phyloP scores from a whole-genome alignment of 2,113 vertebrate species.

The Ceyx margarethae region DNA sequence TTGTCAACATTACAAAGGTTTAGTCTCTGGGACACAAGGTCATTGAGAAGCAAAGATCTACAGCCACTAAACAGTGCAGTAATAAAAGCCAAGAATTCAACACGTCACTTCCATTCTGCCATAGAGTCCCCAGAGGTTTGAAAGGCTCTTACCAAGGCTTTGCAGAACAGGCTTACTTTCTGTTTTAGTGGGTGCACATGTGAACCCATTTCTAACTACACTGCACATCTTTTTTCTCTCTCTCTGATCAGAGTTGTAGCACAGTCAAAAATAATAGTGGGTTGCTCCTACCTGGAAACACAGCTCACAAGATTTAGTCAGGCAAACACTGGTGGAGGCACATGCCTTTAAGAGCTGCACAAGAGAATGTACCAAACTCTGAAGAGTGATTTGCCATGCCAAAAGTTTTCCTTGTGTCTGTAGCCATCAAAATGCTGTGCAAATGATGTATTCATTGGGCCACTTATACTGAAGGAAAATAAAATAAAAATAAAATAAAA shows the following conservation, averaged over 20 bases:
- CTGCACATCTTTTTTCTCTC: accelerated
- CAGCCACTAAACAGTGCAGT: neutral
- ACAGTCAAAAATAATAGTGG: neutral
- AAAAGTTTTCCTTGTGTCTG: neutral
- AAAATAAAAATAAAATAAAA: no score
- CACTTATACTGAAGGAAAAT: neutral
- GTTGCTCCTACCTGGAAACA: neutral
- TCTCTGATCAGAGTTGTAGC: neutral
- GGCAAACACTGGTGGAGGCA: neutral
- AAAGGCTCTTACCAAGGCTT: neutral
- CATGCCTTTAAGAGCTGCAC: neutral
- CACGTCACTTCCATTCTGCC: neutral
- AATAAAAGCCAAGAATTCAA: neutral
- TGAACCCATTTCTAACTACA: neutral
- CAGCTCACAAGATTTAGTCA: neutral
- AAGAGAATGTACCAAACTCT: neutral
- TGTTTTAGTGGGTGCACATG: neutral
- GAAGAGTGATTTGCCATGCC: neutral
- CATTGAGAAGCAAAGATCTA: neutral
- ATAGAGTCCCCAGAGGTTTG: neutral
- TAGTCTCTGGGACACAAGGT: constrained; percentile 25
- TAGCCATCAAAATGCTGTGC: neutral
- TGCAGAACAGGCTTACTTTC: neutral
- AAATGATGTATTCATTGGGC: neutral
- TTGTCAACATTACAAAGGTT: neutral